Evolutionary conservation across 2,888 invertebrate genomes (phyloP).

Genomic region (Cenopis cana): DNA sequence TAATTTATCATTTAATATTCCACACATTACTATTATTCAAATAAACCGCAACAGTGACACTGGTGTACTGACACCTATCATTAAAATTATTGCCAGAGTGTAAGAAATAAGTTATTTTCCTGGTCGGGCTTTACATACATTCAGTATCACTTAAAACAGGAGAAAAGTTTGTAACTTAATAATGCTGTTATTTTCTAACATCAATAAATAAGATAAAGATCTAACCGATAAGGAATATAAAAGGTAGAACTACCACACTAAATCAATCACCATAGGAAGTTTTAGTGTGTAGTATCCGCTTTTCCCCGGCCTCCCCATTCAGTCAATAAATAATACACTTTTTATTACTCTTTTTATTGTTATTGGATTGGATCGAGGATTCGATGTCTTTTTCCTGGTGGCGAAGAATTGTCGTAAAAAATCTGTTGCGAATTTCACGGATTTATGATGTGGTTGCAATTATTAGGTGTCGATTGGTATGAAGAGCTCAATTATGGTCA

Average conservation of each 20-base stretch:
- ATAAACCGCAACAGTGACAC: too few relatives aligned
- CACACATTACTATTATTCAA: too few relatives aligned
- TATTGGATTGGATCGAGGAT: constrained; percentile 43
- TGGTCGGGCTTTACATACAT: too few relatives aligned
- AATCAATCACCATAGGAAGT: constrained; percentile 30
- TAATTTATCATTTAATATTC: too few relatives aligned
- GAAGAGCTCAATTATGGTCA: not conserved
- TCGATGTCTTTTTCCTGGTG: constrained; percentile 21
- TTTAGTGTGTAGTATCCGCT: constrained; percentile 19
- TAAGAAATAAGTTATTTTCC: too few relatives aligned
- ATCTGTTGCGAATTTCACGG: constrained; percentile 28
- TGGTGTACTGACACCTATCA: too few relatives aligned
- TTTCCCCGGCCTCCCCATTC: constrained; percentile 26
- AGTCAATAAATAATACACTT: constrained; percentile 40
- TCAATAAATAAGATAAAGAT: constrained; percentile 16
- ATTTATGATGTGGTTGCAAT: constrained; percentile 18
- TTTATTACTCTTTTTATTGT: constrained; percentile 40
- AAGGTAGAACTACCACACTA: constrained; percentile 24
- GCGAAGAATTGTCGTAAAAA: constrained; percentile 28
- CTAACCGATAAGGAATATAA: constrained; percentile 9
- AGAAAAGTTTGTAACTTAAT: not conserved
- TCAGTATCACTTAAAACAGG: not conserved
- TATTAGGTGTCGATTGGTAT: constrained; percentile 4
- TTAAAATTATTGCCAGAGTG: too few relatives aligned
- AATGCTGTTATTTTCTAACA: not conserved